Base-by-base conservation (phyloP, 2,113 vertebrate genomes). In the Cyprinus carpio region DNA sequence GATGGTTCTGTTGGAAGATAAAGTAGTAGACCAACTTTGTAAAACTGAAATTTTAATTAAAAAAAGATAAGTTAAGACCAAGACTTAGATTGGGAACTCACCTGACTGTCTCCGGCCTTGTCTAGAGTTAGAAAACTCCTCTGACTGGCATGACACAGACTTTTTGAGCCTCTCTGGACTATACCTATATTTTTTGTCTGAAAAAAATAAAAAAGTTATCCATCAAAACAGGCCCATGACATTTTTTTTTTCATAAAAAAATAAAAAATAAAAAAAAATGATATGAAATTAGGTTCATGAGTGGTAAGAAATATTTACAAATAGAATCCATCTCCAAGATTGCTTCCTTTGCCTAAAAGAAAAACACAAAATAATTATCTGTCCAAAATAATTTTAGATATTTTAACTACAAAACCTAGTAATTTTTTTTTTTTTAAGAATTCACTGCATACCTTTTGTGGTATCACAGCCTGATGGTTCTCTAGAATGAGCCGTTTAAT, bases 401-500 rank as follows among this genome's bases (percentile, higher is more conserved):
- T 65, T 82, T 51, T 16, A 7, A n/a, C 37, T 34, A 25, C 43
- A 34, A 65, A 77, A 76, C 46, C 1, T 16, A 15, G 25, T 13
- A 40, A 60, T 6, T 49, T 29, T 8, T 51, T 81, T 16, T 27
- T 10, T 40, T 40, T 40, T 40, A n/a, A n/a, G 1, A 51, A 20
- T 54, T 37, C 27, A 56, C 9, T 31, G 49, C 15, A 82, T 54
- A 97, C 97, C 96, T 98, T 98, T 90, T 98, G 97, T 25, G 98
- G 98, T 74, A 98, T 96, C 88, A 95, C 93, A 86, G 96, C 95
- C 0, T 96, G 96, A 88, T 99, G 97, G 86, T 97, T 99, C 87
- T 98, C 97, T 87, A 99, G 88, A 81, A 99, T 99, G 82, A 97
- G 94, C 25, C 96, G 93, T 93, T 98, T 99, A 89, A 99, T 96